Base-by-base conservation (phyloP, 2,888 invertebrate genomes). In the Aporophyla nigra region DNA sequence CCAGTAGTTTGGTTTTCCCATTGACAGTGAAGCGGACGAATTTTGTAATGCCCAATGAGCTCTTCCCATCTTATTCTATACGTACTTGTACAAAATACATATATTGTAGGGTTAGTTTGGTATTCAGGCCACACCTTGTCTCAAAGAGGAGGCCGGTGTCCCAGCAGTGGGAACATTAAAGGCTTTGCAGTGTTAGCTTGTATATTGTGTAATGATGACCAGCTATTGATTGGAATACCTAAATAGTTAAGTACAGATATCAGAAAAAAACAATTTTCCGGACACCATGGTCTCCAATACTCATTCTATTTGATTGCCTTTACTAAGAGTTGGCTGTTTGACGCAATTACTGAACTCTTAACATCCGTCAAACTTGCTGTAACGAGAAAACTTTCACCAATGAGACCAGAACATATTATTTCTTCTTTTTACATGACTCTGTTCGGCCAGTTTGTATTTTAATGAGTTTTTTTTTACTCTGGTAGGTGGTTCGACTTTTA, bases 371-470 rank as follows among this genome's bases (percentile, higher is more conserved):
- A 90, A 91, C 87, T 92, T 90, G 79, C 33, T 84, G 82, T 92
- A 91, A 92, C 89, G 91, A 92, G 91, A 88, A 91, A 92, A 92
- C 89, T 92, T 92, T 69, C 66, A 27, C 79, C 76, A 82, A 71
- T 85, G 83, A 86, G 78, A 83, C 85, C 85, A 68, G 82, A 74
- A 86, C 78, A 87, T 85, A 85, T 89, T 88, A 76, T 79, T 84
- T 80, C 83, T 88, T 84, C 85, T 85, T 83, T 86, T 85, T 80
- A 82, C 84, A 80, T 83, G 80, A 80, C 76, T 74, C 68, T 74
- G 70, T 83, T 83, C 61, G 66, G 76, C 71, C 79, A 75, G 78
- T 78, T 80, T 74, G 70, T 76, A 70, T 84, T 85, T 80, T 82
- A 83, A 88, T 84, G 86, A 87, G 84, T 63, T 86, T 87, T 74